These are phyloP conservation scores for Benthosema pterotum DNA, from an alignment of 2,797 vertebrate genomes.

Conservation along the genomic window DNA sequence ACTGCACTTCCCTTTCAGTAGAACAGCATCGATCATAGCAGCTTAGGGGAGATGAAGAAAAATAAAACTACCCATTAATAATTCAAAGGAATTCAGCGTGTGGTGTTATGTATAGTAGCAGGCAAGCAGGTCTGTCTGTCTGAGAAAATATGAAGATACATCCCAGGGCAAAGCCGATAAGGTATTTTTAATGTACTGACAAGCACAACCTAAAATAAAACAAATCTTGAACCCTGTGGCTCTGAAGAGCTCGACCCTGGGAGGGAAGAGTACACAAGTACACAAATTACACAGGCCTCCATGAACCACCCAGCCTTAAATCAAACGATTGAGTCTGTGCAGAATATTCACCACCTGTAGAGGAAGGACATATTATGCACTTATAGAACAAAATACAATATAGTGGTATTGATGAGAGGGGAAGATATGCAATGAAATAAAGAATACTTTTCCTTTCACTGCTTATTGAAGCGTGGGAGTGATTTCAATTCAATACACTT, in stretches of 20 bases:
- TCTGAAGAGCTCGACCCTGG: slow-evolving; percentile 20
- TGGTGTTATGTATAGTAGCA: slow-evolving; percentile 67
- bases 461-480: slow-evolving; percentile 84
- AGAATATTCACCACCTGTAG: slow-evolving; percentile 32
- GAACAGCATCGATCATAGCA: slow-evolving; percentile 54
- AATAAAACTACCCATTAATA: slow-evolving; percentile 70
- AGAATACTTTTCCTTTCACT: slow-evolving; percentile 79
- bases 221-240: slow-evolving; percentile 31
- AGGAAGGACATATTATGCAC: slow-evolving; percentile 42
- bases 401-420: slow-evolving; percentile 62
- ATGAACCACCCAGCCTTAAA: slow-evolving; percentile 35
- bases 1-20: slow-evolving; percentile 39
- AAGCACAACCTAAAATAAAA: slow-evolving; percentile 39
- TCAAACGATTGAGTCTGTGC: slow-evolving; percentile 36
- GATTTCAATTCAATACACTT: slow-evolving; percentile 81
- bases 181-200: slow-evolving; percentile 42
- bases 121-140: slow-evolving; percentile 64
- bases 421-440: slow-evolving; percentile 61
- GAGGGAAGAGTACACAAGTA: slow-evolving; percentile 21
- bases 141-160: slow-evolving; percentile 60
- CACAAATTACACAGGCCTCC: slow-evolving; percentile 51
- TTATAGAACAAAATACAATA: slow-evolving; percentile 46
- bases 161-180: slow-evolving; percentile 37
- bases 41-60: slow-evolving; percentile 53
- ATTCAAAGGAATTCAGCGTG: slow-evolving; percentile 62